Conservation (phyloP, 2,888 invertebrate species). For the Volucella zonaria region DNA sequence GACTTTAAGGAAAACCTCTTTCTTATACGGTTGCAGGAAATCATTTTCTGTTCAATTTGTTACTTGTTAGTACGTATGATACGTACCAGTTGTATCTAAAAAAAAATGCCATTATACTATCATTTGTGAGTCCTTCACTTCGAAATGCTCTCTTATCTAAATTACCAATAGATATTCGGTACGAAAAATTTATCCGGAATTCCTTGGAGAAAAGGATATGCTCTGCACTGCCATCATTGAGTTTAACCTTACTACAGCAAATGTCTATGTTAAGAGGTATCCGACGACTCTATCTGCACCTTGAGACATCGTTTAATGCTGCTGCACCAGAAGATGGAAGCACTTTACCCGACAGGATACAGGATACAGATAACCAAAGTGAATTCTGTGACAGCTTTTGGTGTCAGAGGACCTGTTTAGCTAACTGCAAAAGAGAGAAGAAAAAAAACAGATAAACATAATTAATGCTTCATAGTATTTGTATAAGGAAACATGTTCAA, state of each 20-base stretch:
- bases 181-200: slow-evolving; percentile 55
- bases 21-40: neutral
- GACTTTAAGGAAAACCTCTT: too few species aligned
- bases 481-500: slow-evolving; percentile 45
- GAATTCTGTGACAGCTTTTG: slow-evolving; percentile 38
- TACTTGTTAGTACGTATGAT: neutral
- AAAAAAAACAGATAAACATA: slow-evolving; percentile 47
- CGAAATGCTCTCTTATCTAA: slow-evolving; percentile 55
- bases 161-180: slow-evolving; percentile 67
- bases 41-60: neutral
- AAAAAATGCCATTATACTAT: slow-evolving; percentile 18
- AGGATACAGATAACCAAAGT: slow-evolving; percentile 66
- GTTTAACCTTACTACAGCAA: slow-evolving; percentile 42
- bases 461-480: slow-evolving; percentile 41
- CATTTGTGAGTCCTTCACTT: slow-evolving; percentile 47
- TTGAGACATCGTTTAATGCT: slow-evolving; percentile 50
- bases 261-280: slow-evolving; percentile 40
- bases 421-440: slow-evolving; percentile 37
- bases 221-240: slow-evolving; percentile 38
- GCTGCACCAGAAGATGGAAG: slow-evolving; percentile 42
- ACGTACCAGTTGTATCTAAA: neutral
- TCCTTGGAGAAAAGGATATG: slow-evolving; percentile 37
- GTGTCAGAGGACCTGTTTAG: slow-evolving; percentile 44
- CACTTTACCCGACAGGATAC: slow-evolving; percentile 44
- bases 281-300: slow-evolving; percentile 52